Evolutionary conservation across 1,140 invertebrate genomes (phyloP).

Genomic region (Drosophila burlai): DNA sequence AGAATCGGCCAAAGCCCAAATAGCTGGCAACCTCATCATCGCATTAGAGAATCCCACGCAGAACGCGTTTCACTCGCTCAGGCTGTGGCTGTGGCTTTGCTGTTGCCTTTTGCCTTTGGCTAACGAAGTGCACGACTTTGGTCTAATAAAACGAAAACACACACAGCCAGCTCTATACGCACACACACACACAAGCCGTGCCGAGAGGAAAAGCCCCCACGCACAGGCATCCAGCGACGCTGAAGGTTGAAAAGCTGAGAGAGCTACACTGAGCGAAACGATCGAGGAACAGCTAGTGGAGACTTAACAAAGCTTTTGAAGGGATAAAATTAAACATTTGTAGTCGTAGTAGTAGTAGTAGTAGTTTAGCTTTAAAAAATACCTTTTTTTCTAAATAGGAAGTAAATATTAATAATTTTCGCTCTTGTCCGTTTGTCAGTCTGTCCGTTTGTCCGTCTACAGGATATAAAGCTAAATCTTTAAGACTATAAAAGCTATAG

Average conservation of each 20-base stretch:
- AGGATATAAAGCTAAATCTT: not conserved
- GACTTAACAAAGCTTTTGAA: not conserved
- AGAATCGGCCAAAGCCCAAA: constrained; percentile 63
- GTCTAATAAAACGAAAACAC: constrained; percentile 70
- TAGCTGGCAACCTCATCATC: constrained; percentile 33
- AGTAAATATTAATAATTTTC: not conserved
- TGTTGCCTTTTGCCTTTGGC: constrained; percentile 45
- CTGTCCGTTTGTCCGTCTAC: not conserved
- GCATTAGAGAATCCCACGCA: constrained; percentile 79
- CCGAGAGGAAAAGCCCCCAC: constrained; percentile 68
- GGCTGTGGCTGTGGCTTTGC: constrained; percentile 4
- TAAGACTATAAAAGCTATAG: not conserved
- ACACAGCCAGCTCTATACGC: constrained; percentile 2
- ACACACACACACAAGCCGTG: not conserved
- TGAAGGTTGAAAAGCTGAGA: constrained; percentile 64
- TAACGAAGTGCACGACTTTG: constrained; percentile 81
- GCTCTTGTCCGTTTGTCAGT: not conserved
- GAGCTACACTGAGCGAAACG: constrained; percentile 18
- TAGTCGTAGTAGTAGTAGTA: too few relatives aligned
- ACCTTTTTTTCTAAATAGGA: not conserved
- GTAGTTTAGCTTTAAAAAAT: not conserved
- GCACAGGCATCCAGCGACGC: constrained; percentile 47
- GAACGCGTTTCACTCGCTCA: constrained; percentile 62
- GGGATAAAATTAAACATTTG: not conserved
- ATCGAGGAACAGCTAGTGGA: not conserved